A percentile compares a stretch with the other conserved stretches of the same genome.
phyloP scores from a whole-genome alignment of 2,888 invertebrate genomes.

The Metalampra italica region DNA sequence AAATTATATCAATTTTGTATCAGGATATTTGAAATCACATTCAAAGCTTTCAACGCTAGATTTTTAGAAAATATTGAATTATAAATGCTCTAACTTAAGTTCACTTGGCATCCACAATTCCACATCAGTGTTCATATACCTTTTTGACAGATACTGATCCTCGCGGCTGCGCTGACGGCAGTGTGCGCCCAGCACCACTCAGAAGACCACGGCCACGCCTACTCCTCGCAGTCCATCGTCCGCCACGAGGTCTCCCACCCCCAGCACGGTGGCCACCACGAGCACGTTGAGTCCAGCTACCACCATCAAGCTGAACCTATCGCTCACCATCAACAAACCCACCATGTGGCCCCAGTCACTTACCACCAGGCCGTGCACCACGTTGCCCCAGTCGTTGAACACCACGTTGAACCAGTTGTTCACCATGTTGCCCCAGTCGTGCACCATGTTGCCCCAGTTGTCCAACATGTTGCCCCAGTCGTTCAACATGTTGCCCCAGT shows the following conservation, averaged over 20 bases:
- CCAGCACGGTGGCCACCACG: slow-evolving; percentile 10
- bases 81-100: too few relatives aligned
- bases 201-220: slow-evolving; percentile 17
- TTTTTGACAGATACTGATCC: slow-evolving; percentile 13
- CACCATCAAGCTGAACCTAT: slow-evolving; percentile 13
- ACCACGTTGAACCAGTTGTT: slow-evolving; percentile 5
- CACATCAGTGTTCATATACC: background rate
- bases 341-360: slow-evolving; percentile 16
- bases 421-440: slow-evolving; percentile 14
- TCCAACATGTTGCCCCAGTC: slow-evolving; percentile 17
- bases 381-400: slow-evolving; percentile 9
- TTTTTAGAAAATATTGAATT: too few relatives aligned
- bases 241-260: slow-evolving; percentile 15
- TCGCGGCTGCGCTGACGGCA: slow-evolving; percentile 18
- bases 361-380: slow-evolving; percentile 11
- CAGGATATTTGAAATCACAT: too few relatives aligned
- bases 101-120: too few relatives aligned
- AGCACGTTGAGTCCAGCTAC: slow-evolving; percentile 21
- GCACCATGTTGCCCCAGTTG: slow-evolving; percentile 9
- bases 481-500: slow-evolving; percentile 7
- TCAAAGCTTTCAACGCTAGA: too few relatives aligned
- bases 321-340: slow-evolving; percentile 10
- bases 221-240: slow-evolving; percentile 20
- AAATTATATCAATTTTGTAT: too few relatives aligned
- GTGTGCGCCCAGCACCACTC: slow-evolving; percentile 31